Percentiles rank a stretch among this genome's conserved stretches.
These are phyloP conservation scores for Apeltes quadracus DNA, from an alignment of 2,113 vertebrate species.

Conservation along the genomic window DNA sequence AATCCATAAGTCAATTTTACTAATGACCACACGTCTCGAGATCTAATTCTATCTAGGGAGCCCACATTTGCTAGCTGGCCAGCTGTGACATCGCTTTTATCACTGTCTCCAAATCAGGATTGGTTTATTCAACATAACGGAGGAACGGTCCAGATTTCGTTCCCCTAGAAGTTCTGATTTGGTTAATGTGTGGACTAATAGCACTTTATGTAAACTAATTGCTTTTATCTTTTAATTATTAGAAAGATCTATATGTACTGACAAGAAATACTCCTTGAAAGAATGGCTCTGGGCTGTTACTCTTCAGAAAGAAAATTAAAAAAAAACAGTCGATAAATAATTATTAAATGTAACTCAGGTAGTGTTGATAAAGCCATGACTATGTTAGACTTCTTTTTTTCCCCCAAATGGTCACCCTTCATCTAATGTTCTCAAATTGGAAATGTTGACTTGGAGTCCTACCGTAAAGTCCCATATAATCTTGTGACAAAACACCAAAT, in stretches of 20 bases:
- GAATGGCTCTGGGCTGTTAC: slow-evolving; percentile 81
- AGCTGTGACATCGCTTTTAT: slow-evolving; percentile 51
- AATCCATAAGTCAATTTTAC: neutral
- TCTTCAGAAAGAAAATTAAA: slow-evolving; percentile 56
- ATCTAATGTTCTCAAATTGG: slow-evolving; percentile 51
- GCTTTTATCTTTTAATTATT: slow-evolving; percentile 72
- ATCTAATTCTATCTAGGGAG: slow-evolving; percentile 49
- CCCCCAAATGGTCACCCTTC: slow-evolving; percentile 61
- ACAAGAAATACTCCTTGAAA: slow-evolving; percentile 71
- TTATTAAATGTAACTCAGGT: slow-evolving; percentile 82
- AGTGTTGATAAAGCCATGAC: slow-evolving; percentile 83
- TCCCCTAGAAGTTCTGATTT: slow-evolving; percentile 64
- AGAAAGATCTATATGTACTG: slow-evolving; percentile 73
- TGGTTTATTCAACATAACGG: slow-evolving; percentile 37
- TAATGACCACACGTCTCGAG: slow-evolving; percentile 27
- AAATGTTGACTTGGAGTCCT: slow-evolving; percentile 54
- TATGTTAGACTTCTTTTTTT: slow-evolving; percentile 58
- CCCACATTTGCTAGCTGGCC: slow-evolving; percentile 56
- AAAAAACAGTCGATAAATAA: slow-evolving; percentile 64
- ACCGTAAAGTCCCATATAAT: slow-evolving; percentile 23
- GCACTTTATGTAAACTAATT: slow-evolving; percentile 83
- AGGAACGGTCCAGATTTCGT: slow-evolving; percentile 39
- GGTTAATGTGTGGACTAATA: slow-evolving; percentile 76
- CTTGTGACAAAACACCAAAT: slow-evolving; percentile 57
- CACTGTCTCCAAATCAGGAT: slow-evolving; percentile 58